These are phyloP conservation scores for Euthynnus affinis DNA, from an alignment of 2,797 vertebrate species.

Conservation along the genomic window DNA sequence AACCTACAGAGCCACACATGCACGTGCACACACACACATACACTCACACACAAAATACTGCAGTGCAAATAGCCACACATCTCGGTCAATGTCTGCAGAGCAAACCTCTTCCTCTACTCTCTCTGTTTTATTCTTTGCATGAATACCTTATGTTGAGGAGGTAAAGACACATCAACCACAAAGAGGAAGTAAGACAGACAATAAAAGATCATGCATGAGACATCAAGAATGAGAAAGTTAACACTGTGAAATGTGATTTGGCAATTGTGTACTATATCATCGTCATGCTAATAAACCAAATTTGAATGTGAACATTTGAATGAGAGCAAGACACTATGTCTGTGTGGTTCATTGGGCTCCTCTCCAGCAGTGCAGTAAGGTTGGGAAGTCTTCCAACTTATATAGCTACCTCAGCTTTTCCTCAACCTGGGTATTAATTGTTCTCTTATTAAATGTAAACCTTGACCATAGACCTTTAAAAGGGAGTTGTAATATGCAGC, in stretches of 20 bases:
- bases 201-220: background rate
- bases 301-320: constrained; percentile 15
- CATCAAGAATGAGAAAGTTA: background rate
- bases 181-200: constrained; percentile 6
- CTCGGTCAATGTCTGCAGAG: constrained; percentile 45
- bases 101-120: constrained; percentile 42
- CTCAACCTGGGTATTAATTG: constrained; percentile 29
- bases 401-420: constrained; percentile 45
- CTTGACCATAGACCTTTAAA: constrained; percentile 12
- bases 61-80: constrained; percentile 51
- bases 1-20: constrained; percentile 38
- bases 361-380: constrained; percentile 40
- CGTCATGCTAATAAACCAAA: background rate
- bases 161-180: constrained; percentile 12
- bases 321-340: background rate
- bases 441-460: constrained; percentile 33
- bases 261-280: background rate
- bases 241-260: background rate
- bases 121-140: constrained; percentile 10
- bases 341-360: constrained; percentile 30
- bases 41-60: constrained; percentile 3
- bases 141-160: background rate
- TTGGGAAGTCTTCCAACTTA: constrained; percentile 32
- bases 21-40: background rate
- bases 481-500: background rate